These are phyloP conservation scores for Eulemur albifrons DNA, from an alignment of 2,797 vertebrate genomes.

Conservation along the genomic window DNA sequence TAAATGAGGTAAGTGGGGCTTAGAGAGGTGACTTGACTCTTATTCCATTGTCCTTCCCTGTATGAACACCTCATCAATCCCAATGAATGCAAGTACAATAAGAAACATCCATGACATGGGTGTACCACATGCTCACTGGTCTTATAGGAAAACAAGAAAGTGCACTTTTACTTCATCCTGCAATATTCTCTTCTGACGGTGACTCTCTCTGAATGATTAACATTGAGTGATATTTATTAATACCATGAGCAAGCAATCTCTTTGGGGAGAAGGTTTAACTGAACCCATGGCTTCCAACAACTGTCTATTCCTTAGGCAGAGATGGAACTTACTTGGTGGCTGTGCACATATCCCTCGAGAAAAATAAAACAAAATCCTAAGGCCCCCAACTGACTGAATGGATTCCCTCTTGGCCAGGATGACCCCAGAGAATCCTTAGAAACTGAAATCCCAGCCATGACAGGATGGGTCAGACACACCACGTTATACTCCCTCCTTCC, in stretches of 20 bases:
- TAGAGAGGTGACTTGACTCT: neutral
- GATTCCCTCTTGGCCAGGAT: too few species aligned
- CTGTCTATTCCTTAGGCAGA: neutral
- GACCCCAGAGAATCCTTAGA: too few species aligned
- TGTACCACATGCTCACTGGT: neutral
- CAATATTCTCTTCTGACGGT: neutral
- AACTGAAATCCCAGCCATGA: too few species aligned
- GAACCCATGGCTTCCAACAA: neutral
- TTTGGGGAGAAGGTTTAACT: neutral
- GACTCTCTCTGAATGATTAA: neutral
- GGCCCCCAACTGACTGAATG: too few species aligned
- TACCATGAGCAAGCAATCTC: neutral
- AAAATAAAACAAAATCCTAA: too few species aligned
- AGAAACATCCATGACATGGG: neutral
- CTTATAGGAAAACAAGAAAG: neutral
- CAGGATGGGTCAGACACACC: too few species aligned
- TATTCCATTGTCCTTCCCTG: neutral
- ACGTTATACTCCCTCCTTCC: too few species aligned
- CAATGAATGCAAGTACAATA: neutral
- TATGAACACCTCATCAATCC: neutral
- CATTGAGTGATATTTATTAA: neutral
- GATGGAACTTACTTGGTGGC: neutral
- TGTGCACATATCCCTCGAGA: neutral
- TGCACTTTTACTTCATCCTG: neutral
- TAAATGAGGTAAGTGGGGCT: neutral